A percentile compares a stretch with the other conserved stretches of the same genome.
phyloP scores from a whole-genome alignment of 2,888 invertebrate genomes.

The Drosophila cognata region DNA sequence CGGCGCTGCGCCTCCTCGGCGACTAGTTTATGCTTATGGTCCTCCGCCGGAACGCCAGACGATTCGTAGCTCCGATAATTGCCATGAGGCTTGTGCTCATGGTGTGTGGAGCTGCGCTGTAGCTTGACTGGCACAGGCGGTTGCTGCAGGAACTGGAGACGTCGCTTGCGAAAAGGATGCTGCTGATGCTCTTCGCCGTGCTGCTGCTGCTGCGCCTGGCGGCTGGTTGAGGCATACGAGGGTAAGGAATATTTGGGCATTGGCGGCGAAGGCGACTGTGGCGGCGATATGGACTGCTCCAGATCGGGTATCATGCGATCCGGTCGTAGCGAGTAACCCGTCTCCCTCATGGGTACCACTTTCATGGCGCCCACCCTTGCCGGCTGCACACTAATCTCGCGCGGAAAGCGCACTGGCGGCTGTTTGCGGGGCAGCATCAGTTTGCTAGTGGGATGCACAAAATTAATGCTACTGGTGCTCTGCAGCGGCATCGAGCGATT shows the following conservation, averaged over 20 bases:
- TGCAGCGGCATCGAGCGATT: conserved; percentile 56
- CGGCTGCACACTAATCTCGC: conserved; percentile 67
- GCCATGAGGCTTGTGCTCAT: conserved; percentile 22
- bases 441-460: conserved; percentile 69
- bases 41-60: conserved; percentile 20
- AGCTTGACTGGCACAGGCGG: conserved; percentile 62
- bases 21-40: background rate
- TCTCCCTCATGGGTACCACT: conserved; percentile 69
- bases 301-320: conserved; percentile 79
- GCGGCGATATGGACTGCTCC: conserved; percentile 73
- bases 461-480: conserved; percentile 64
- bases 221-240: conserved; percentile 58
- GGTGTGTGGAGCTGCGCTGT: conserved; percentile 56
- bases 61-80: conserved; percentile 23
- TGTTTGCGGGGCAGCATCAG: conserved; percentile 71
- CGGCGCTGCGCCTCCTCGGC: conserved; percentile 40
- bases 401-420: conserved; percentile 57
- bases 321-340: conserved; percentile 76
- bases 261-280: conserved; percentile 63
- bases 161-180: conserved; percentile 55
- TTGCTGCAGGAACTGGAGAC: conserved; percentile 31
- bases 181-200: conserved; percentile 36
- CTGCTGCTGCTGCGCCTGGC: conserved; percentile 48
- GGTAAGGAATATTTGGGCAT: conserved; percentile 39
- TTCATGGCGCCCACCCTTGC: conserved; percentile 66